These are phyloP conservation scores for Brachionus asplanchnoidis DNA, from an alignment of 1,140 invertebrate species.

Conservation along the genomic window DNA sequence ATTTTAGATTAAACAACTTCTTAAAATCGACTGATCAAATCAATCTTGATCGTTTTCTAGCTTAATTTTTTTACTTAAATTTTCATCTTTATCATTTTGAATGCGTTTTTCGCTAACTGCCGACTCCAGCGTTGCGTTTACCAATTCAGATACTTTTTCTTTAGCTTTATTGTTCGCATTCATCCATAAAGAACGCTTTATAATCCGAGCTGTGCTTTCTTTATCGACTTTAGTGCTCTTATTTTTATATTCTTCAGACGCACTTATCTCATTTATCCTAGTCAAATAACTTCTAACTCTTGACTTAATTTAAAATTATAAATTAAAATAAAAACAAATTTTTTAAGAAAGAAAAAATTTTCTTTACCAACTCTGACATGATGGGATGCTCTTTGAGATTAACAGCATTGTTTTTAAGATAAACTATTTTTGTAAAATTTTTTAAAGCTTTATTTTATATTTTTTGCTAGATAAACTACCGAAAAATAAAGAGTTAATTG, in stretches of 20 bases:
- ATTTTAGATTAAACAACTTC: background rate
- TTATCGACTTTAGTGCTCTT: slow-evolving; percentile 8
- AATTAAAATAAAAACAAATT: background rate
- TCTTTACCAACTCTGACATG: slow-evolving; percentile 24
- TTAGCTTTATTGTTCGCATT: slow-evolving; percentile 1
- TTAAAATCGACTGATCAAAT: background rate
- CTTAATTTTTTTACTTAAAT: background rate
- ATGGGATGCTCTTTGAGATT: slow-evolving; percentile 40
- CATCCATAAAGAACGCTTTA: slow-evolving; percentile 39
- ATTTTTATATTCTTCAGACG: slow-evolving; percentile 18
- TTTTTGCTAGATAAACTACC: background rate
- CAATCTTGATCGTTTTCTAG: background rate
- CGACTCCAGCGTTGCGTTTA: background rate
- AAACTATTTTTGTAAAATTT: background rate
- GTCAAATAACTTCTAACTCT: slow-evolving; percentile 17
- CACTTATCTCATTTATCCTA: slow-evolving; percentile 25
- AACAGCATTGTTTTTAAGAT: slow-evolving; percentile 26
- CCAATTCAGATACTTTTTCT: slow-evolving; percentile 10
- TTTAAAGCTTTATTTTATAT: background rate
- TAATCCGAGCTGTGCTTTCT: slow-evolving; percentile 32
- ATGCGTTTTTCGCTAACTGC: background rate
- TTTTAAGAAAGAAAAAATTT: background rate
- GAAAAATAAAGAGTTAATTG: slow-evolving; percentile 31
- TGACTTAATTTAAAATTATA: background rate
- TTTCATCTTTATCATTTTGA: background rate